Conservation (phyloP, 2,797 vertebrate species). For the Coregonus sp. region DNA sequence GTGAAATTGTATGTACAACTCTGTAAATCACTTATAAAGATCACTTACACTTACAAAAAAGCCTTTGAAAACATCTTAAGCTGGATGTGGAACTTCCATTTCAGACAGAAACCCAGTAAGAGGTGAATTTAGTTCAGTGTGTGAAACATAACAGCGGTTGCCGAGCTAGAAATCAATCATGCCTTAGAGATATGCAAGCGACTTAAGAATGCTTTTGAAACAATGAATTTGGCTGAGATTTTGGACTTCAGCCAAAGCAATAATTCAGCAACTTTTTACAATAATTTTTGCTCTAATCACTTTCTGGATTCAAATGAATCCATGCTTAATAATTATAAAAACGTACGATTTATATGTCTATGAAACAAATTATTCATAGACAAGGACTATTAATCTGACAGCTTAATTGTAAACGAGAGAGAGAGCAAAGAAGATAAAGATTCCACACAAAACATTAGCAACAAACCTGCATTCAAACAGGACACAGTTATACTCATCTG, state of each 20-base stretch:
- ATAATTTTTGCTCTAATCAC: not conserved
- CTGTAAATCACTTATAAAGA: no score
- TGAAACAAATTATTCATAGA: not conserved
- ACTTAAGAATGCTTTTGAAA: not conserved
- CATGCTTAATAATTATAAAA: not conserved
- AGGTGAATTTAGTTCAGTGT: not conserved
- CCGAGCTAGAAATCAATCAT: not conserved
- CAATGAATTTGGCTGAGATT: not conserved
- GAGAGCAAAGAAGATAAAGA: not conserved
- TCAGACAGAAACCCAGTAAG: not conserved
- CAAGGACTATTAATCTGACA: constrained; percentile 6
- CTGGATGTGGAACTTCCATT: no score
- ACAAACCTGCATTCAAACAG: not conserved
- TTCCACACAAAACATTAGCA: not conserved
- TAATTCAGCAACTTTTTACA: not conserved
- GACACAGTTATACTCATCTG: not conserved
- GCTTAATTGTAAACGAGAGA: constrained; percentile 25
- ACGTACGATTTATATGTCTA: not conserved
- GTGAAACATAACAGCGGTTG: not conserved
- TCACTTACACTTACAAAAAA: no score
- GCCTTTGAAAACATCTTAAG: not conserved
- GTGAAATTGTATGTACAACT: not conserved
- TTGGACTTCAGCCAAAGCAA: not conserved
- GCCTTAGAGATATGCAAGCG: not conserved
- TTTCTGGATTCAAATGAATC: not conserved